Percentiles rank a stretch among this genome's conserved stretches.
phyloP scores from a whole-genome alignment of 2,888 invertebrate species.

The Microplitis deprimator region DNA sequence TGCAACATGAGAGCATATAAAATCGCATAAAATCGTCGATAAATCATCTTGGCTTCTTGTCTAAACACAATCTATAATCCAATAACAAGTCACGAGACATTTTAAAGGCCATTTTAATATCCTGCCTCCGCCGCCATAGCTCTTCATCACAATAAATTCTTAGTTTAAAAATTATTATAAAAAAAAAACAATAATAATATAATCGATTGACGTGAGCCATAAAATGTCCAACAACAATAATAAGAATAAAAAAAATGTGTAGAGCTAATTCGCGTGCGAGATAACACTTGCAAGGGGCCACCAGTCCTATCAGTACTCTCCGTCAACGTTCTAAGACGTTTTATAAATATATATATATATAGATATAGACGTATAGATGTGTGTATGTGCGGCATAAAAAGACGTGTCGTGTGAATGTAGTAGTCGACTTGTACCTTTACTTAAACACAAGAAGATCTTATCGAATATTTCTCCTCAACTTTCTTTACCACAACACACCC shows the following conservation, averaged over 20 bases:
- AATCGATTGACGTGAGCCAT: background rate
- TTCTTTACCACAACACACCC: constrained; percentile 51
- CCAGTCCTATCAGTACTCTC: constrained; percentile 53
- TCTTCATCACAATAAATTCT: background rate
- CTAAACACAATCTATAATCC: constrained; percentile 61
- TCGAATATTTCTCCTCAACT: constrained; percentile 47
- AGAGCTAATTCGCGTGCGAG: constrained; percentile 71
- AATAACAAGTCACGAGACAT: constrained; percentile 45
- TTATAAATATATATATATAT: background rate
- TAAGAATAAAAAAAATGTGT: constrained; percentile 60
- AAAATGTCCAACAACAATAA: constrained; percentile 25
- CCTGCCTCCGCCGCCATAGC: background rate
- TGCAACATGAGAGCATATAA: background rate
- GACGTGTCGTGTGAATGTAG: constrained; percentile 42
- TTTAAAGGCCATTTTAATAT: constrained; percentile 25
- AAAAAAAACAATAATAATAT: background rate
- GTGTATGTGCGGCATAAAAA: constrained; percentile 62
- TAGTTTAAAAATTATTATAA: background rate
- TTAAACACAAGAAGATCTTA: constrained; percentile 50
- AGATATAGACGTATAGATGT: background rate
- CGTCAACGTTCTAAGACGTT: constrained; percentile 46
- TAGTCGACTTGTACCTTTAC: constrained; percentile 60
- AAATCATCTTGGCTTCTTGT: constrained; percentile 59
- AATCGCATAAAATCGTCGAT: constrained; percentile 51
- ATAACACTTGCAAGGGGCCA: constrained; percentile 58